Conservation (phyloP, 2,113 vertebrate genomes). For the Paratilapia polleni region DNA sequence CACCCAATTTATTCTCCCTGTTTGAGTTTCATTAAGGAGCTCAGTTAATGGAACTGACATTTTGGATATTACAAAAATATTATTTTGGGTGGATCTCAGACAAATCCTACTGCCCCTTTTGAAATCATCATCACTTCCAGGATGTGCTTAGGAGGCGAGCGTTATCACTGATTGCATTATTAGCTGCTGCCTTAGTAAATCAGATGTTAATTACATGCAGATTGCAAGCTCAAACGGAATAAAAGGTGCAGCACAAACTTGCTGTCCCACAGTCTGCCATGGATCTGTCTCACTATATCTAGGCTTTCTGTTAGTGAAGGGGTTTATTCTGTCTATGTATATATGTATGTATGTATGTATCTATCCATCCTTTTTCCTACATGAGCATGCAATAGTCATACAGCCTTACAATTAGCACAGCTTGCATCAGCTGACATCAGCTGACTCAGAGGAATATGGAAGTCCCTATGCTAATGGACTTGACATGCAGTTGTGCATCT, state of each 20-base stretch:
- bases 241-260: conserved; percentile 15
- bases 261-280: background rate
- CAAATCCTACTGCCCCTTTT: conserved; percentile 41
- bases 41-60: conserved; percentile 50
- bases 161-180: conserved; percentile 62
- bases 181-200: conserved; percentile 55
- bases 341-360: background rate
- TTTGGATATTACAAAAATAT: conserved; percentile 21
- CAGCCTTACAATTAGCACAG: conserved; percentile 69
- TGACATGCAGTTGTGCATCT: conserved; percentile 59
- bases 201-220: conserved; percentile 67
- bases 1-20: conserved; percentile 34
- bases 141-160: conserved; percentile 26
- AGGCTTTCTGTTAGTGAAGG: background rate
- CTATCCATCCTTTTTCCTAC: background rate
- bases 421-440: conserved; percentile 86
- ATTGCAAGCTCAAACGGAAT: conserved; percentile 49
- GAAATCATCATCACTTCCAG: conserved; percentile 24
- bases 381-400: conserved; percentile 46
- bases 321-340: background rate
- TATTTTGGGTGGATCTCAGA: conserved; percentile 8
- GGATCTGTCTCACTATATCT: background rate
- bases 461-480: conserved; percentile 77
- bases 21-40: conserved; percentile 36
- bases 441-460: conserved; percentile 80